Evolutionary conservation across 1,140 invertebrate species (phyloP).

Genomic region (Drosophila busckii): DNA sequence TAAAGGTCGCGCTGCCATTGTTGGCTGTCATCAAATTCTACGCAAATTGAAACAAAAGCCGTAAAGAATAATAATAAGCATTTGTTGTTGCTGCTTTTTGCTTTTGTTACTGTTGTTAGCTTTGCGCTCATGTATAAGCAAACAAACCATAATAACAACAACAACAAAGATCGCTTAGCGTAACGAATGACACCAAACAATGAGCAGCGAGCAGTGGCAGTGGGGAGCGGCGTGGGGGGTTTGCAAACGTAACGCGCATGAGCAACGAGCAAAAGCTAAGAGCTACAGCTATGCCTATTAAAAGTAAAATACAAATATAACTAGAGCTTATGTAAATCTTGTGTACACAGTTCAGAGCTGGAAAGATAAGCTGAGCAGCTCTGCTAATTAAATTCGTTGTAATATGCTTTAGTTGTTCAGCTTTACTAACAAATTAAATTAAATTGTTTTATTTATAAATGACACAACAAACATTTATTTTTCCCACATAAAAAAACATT

Average conservation of each 20-base stretch:
- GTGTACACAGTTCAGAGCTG: too few relatives aligned
- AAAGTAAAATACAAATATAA: background rate
- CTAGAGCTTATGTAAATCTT: conserved; percentile 18
- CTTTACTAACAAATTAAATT: too few relatives aligned
- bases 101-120: too few relatives aligned
- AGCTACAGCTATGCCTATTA: background rate
- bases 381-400: too few relatives aligned
- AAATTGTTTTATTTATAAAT: too few relatives aligned
- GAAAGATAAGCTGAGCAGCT: too few relatives aligned
- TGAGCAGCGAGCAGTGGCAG: background rate
- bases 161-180: conserved; percentile 42
- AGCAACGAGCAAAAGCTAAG: conserved; percentile 2
- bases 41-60: conserved; percentile 48
- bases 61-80: conserved; percentile 52
- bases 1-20: conserved; percentile 43
- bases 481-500: too few relatives aligned
- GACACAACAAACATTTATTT: too few relatives aligned
- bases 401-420: too few relatives aligned
- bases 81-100: too few relatives aligned
- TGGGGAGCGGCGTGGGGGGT: conserved; percentile 3
- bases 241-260: conserved; percentile 17
- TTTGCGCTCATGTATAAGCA: too few relatives aligned
- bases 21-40: conserved; percentile 35
- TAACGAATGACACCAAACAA: conserved; percentile 66
- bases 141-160: conserved; percentile 14